Evolutionary conservation across 2,888 invertebrate genomes (phyloP).

Genomic region (Priapulus caudatus): DNA sequence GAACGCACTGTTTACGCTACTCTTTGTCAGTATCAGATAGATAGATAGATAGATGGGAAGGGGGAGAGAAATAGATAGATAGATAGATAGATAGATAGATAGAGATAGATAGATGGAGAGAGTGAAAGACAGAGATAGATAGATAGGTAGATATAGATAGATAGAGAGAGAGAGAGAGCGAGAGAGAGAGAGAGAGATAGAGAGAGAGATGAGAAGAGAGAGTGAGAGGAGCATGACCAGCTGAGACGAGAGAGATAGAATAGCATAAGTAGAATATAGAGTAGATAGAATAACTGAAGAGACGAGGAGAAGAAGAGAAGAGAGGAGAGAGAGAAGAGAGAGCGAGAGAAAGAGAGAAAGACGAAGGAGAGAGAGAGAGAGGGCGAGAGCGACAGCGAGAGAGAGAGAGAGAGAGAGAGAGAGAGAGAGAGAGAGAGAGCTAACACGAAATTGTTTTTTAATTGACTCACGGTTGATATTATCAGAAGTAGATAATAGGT

Average conservation of each 20-base stretch:
- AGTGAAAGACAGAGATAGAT: no score
- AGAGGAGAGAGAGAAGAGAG: neutral
- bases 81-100: neutral
- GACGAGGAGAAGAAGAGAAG: neutral
- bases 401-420: neutral
- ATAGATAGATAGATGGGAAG: no score
- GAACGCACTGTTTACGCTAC: no score
- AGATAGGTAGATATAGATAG: no score
- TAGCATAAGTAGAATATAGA: neutral
- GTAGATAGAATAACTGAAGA: neutral
- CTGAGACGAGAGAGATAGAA: neutral
- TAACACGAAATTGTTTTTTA: no score
- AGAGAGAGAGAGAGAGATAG: no score
- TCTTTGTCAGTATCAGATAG: no score
- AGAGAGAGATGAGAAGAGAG: constrained; percentile 1
- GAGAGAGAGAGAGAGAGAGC: no score
- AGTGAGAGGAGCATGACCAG: neutral
- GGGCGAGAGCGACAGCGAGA: constrained; percentile 4
- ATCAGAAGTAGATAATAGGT: no score
- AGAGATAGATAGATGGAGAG: no score
- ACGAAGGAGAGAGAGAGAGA: constrained; percentile 2
- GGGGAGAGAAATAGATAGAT: neutral
- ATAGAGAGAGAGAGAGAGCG: no score
- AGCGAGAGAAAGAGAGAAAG: neutral
- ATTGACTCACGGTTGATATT: no score